Evolutionary conservation across 1,140 invertebrate species (phyloP), one percentile per base, ranked within the genome.

Genomic region (Euura saliciscinereae): DNA sequence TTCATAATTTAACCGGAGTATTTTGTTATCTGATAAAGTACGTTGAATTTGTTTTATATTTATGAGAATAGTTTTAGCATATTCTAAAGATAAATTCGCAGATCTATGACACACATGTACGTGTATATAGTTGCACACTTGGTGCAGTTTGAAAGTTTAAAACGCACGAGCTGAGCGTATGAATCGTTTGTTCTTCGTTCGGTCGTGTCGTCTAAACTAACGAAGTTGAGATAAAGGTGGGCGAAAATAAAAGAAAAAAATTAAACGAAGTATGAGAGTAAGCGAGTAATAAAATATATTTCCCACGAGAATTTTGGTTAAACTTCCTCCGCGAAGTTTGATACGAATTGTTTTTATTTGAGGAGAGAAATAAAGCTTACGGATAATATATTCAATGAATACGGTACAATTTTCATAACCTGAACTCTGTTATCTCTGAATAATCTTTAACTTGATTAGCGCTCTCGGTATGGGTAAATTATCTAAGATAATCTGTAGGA

Each of bases 41-140:
- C 73, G 74, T 77, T 76, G 77, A 76, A 69, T 73, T 79, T 75
- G 80, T 76, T 84, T 83, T 80, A 84, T 84, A 84, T 84, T 83
- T 83, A 84, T 83, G 83, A 79, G 79, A 76, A 67, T 78, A 83
- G 79, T 81, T 84, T 84, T 83, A 83, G 79, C 81, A 83, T 82
- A 83, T 83, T 83, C 82, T 80, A 83, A 82, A 83, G 80, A 84
- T 84, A 83, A 83, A 83, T 83, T 84, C 28, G 28, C 28, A 28
- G 28, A 28, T 28, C 28, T 28, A 1, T 28, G 28, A 28, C 28
- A 28, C 28, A 28, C 28, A 28, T 28, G 28, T 28, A 28, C 28
- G 28, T 28, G 28, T 28, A 28, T 28, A 28, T n/a, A 59, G 51
- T 3, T 59, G 6, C 4, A 59, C 13, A 59, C 51, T 11, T 59